Evolutionary conservation across 2,888 invertebrate genomes (phyloP).

Genomic region (Conomelus anceps): DNA sequence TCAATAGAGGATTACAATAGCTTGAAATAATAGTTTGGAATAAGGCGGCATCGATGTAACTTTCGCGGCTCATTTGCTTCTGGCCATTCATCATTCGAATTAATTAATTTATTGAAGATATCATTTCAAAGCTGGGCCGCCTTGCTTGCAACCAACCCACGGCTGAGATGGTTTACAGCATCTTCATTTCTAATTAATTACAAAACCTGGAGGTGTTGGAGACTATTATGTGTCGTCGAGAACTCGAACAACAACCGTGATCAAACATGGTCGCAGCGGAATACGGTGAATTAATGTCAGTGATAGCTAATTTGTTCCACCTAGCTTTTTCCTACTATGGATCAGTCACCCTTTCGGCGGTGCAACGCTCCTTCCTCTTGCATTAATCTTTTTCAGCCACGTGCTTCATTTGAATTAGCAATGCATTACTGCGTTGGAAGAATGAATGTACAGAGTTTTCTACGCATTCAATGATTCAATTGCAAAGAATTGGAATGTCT

Average conservation of each 20-base stretch:
- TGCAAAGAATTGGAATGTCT: background rate
- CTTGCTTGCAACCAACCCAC: background rate
- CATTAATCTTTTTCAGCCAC: background rate
- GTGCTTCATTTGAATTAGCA: background rate
- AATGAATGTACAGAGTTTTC: background rate
- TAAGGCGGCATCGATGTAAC: background rate
- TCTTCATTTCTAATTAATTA: background rate
- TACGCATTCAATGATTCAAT: background rate
- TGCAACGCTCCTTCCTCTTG: background rate
- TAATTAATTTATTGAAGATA: background rate
- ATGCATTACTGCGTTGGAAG: background rate
- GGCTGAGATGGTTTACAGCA: background rate
- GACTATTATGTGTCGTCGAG: background rate
- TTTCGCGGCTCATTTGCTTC: background rate
- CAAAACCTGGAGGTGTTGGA: background rate
- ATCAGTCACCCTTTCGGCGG: background rate
- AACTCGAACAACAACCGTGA: background rate
- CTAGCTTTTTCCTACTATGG: background rate
- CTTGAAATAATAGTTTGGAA: background rate
- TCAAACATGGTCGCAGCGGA: background rate
- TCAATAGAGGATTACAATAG: background rate
- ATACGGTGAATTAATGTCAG: background rate
- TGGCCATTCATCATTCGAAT: background rate
- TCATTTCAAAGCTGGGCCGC: background rate
- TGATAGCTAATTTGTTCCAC: background rate